These are phyloP conservation scores for Bufo gargarizans DNA, from an alignment of 2,113 vertebrate genomes.

Conservation along the genomic window DNA sequence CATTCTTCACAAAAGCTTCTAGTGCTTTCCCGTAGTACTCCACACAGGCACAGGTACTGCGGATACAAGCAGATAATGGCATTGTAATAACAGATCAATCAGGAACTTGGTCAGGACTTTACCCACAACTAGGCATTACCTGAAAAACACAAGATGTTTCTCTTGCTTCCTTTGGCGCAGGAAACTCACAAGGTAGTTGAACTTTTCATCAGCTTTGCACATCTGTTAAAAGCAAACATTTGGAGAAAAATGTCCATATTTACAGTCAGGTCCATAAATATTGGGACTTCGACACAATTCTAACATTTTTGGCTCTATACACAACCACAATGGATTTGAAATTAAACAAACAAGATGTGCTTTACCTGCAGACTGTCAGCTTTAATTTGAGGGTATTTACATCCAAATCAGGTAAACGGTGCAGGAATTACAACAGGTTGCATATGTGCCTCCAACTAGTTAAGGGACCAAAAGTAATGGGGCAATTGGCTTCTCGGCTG, in stretches of 20 bases:
- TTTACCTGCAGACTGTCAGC: too few species aligned
- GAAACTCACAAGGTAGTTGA: slow-evolving; percentile 92
- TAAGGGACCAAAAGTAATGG: too few species aligned
- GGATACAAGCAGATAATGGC: not conserved
- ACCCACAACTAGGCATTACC: slow-evolving; percentile 67
- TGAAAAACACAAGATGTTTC: slow-evolving; percentile 95
- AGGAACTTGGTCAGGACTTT: not conserved
- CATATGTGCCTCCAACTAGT: too few species aligned
- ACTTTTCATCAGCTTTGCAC: slow-evolving; percentile 89
- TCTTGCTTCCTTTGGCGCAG: slow-evolving; percentile 87
- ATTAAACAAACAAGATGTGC: too few species aligned
- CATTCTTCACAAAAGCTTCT: slow-evolving; percentile 81
- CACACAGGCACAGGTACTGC: slow-evolving; percentile 92
- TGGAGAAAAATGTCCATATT: not conserved
- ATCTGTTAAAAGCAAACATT: slow-evolving; percentile 69
- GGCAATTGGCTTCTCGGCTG: too few species aligned
- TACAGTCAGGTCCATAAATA: not conserved
- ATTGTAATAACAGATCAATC: not conserved
- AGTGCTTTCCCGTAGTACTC: slow-evolving; percentile 93
- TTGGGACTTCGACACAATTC: too few species aligned
- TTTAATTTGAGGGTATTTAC: too few species aligned
- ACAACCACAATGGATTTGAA: too few species aligned
- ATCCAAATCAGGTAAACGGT: too few species aligned
- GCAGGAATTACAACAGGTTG: too few species aligned
- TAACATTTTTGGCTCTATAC: too few species aligned